Evolutionary conservation across 2,797 vertebrate species (phyloP).

Genomic region (Xiphorhynchus erythropygius): DNA sequence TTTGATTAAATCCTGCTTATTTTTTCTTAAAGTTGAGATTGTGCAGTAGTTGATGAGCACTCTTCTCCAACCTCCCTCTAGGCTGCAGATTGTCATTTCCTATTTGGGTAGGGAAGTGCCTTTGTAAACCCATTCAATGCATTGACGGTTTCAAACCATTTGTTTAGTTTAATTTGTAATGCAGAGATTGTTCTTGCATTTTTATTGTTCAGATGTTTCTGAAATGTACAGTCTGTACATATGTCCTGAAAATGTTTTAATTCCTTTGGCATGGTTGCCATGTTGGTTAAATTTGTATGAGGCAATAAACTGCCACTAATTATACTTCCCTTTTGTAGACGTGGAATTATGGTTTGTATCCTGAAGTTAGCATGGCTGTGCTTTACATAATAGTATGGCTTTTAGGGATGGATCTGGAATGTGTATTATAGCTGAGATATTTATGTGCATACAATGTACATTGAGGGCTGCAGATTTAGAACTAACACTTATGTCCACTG

Average conservation of each 20-base stretch:
- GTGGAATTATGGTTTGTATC: conserved; percentile 81
- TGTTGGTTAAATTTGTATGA: conserved; percentile 87
- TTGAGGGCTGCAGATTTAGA: conserved; percentile 69
- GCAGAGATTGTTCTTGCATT: conserved; percentile 79
- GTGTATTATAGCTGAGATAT: conserved; percentile 74
- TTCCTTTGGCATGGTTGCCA: conserved; percentile 85
- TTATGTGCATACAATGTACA: conserved; percentile 70
- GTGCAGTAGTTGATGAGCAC: conserved; percentile 80
- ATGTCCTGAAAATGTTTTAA: conserved; percentile 91
- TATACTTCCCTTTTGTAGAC: conserved; percentile 79
- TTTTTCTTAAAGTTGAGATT: conserved; percentile 76
- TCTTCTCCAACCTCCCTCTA: conserved; percentile 77
- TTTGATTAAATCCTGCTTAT: conserved; percentile 79
- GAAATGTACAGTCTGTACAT: conserved; percentile 91
- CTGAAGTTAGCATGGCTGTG: conserved; percentile 79
- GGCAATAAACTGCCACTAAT: conserved; percentile 87
- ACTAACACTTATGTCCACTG: conserved; percentile 68
- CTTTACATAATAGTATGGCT: conserved; percentile 73
- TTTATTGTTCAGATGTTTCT: conserved; percentile 83
- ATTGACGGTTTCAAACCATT: conserved; percentile 74
- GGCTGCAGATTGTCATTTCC: conserved; percentile 81
- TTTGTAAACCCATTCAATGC: conserved; percentile 82
- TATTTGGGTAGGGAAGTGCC: conserved; percentile 85
- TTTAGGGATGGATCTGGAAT: conserved; percentile 73
- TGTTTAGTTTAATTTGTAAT: conserved; percentile 77